Conservation (phyloP, 2,888 invertebrate species). For the Lissocephala sabroskyi region DNA sequence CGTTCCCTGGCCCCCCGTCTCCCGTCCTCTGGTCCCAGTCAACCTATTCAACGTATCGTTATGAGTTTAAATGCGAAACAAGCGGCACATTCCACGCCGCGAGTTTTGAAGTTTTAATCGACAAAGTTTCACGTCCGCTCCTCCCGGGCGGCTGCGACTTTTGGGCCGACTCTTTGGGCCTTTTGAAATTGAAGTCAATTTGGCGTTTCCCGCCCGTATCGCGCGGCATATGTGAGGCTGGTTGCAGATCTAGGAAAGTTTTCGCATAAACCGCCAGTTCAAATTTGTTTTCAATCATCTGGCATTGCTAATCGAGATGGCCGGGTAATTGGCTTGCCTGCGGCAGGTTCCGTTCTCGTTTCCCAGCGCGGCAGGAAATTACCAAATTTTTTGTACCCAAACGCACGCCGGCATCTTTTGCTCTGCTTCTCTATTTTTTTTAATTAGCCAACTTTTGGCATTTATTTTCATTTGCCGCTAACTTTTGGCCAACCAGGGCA, state of each 20-base stretch:
- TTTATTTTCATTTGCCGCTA: slow-evolving; percentile 47
- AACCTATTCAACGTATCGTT: slow-evolving; percentile 12
- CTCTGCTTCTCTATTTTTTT: slow-evolving; percentile 23
- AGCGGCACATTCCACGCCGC: slow-evolving; percentile 5
- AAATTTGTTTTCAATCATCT: slow-evolving; percentile 27
- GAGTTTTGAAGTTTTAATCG: slow-evolving; percentile 32
- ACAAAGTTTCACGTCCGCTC: slow-evolving; percentile 24
- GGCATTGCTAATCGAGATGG: slow-evolving; percentile 8
- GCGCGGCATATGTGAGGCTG: too few relatives aligned
- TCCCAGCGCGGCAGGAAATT: slow-evolving; percentile 4
- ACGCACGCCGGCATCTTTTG: slow-evolving; percentile 13
- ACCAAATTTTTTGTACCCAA: too few relatives aligned
- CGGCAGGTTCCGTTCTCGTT: too few relatives aligned
- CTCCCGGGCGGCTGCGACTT: slow-evolving; percentile 1
- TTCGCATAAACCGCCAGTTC: slow-evolving; percentile 3
- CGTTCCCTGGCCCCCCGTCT: background rate
- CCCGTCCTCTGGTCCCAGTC: slow-evolving; percentile 1
- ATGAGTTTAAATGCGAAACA: background rate
- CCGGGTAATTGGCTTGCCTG: too few relatives aligned
- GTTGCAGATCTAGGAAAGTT: too few relatives aligned
- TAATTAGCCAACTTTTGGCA: slow-evolving; percentile 47
- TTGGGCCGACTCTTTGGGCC: slow-evolving; percentile 8
- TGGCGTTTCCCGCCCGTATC: slow-evolving; percentile 6
- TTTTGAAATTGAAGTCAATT: slow-evolving; percentile 22
- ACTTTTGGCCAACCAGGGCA: slow-evolving; percentile 20